Conservation (phyloP, 1,140 invertebrate genomes). For the Chironomus striatipennis region DNA sequence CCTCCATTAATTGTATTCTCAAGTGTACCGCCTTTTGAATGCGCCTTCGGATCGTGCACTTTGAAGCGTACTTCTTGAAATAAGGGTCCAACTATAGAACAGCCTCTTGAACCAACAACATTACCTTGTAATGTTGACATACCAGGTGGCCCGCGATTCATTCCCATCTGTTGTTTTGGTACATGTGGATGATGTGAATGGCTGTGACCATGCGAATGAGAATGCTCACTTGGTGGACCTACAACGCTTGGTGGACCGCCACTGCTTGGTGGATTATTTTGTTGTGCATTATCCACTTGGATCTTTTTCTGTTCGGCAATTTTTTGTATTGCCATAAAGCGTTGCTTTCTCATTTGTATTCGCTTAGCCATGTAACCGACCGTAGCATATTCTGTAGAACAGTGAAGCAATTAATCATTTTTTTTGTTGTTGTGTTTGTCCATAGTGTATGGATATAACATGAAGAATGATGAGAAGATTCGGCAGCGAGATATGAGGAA, state of each 20-base stretch:
- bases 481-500: background rate
- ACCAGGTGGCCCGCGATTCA: constrained; percentile 12
- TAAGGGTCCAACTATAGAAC: constrained; percentile 65
- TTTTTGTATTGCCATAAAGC: constrained; percentile 78
- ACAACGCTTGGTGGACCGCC: constrained; percentile 45
- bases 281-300: constrained; percentile 54
- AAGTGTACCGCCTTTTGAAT: constrained; percentile 80
- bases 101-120: constrained; percentile 40
- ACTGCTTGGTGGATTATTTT: constrained; percentile 46
- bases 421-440: background rate
- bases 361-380: constrained; percentile 93
- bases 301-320: constrained; percentile 83
- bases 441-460: background rate
- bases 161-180: constrained; percentile 40
- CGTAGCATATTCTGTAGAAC: constrained; percentile 74
- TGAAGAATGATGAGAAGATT: background rate
- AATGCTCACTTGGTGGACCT: constrained; percentile 43
- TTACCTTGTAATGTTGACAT: constrained; percentile 15
- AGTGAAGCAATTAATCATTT: constrained; percentile 4
- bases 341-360: constrained; percentile 89
- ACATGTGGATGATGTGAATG: constrained; percentile 42
- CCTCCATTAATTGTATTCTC: constrained; percentile 84
- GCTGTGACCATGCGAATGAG: constrained; percentile 41
- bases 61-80: constrained; percentile 91
- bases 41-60: constrained; percentile 84